Base-by-base conservation (phyloP, 2,888 invertebrate genomes). In the Mesorhabditis spiculigera region DNA sequence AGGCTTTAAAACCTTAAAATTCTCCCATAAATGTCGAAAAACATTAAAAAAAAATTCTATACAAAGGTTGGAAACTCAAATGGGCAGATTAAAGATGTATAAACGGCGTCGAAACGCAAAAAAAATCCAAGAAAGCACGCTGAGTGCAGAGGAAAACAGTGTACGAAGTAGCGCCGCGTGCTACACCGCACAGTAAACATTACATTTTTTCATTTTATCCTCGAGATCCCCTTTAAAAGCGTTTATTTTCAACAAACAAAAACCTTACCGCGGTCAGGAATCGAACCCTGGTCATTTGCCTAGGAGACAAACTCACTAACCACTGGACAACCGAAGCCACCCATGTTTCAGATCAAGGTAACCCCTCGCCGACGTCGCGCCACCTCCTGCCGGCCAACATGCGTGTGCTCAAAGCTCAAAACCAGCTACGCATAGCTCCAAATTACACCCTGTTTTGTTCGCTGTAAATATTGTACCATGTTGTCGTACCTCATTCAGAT, bases 321-420 rank as follows among this genome's bases (percentile, higher is more conserved):
- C 28, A 28, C 28, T 3, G 3, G 28, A 28, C 28, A 28, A 28
- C 28, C 28, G 28, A 28, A 28, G 28, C 28, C 28, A 28, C 28
- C 28, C 1, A 28, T 68, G 67, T 71, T 71, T n/a, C 69, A 76
- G 71, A 44, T 74, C 6, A 72, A 80, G 75, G 80, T 80, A 64
- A 80, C 83, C 43, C 82, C 82, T 0, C 77, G 83, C 16, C 75
- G 85, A 50, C 66, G 85, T 66, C 73, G 85, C 45, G 80, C 78
- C 43, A 81, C 78, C 28, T 82, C 82, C 5, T 85, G 85, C 73
- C 77, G 85, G 42, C 82, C 83, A 64, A 81, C 81, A 72, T 84
- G 85, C 68, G 77, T 86, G 42, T 85, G 85, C 74, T 82, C 82
- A 63, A 83, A 85, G 67, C 74, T 85, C 67, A 85, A 85, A 76